phyloP scores from a whole-genome alignment of 2,888 invertebrate genomes.

The Ophonus ardosiacus region DNA sequence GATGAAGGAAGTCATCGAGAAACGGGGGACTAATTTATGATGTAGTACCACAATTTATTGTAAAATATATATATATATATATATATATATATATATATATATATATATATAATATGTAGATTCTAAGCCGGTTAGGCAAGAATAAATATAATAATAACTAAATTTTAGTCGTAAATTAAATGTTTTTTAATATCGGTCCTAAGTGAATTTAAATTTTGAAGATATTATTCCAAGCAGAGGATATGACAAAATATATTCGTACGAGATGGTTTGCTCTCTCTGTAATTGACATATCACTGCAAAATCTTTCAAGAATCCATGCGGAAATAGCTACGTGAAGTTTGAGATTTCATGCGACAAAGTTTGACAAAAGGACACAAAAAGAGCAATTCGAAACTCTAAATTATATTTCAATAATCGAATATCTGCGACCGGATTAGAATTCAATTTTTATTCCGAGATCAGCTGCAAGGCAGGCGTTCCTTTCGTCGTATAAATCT shows the following conservation, averaged over 20 bases:
- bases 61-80: too few species aligned
- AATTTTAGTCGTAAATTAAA: too few species aligned
- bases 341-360: slow-evolving; percentile 3
- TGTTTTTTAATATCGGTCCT: too few species aligned
- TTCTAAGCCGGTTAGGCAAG: too few species aligned
- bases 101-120: too few species aligned
- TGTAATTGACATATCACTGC: neutral
- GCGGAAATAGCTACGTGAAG: neutral
- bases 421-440: slow-evolving; percentile 31
- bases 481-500: slow-evolving; percentile 24
- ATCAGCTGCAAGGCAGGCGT: slow-evolving; percentile 11
- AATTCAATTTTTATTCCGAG: slow-evolving; percentile 43
- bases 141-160: too few species aligned
- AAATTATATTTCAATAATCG: slow-evolving; percentile 48
- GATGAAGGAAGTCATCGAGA: too few species aligned
- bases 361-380: slow-evolving; percentile 13
- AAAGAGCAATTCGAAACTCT: slow-evolving; percentile 39
- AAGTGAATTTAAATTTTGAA: too few species aligned
- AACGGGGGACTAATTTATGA: too few species aligned
- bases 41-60: too few species aligned
- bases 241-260: neutral
- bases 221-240: too few species aligned
- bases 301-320: neutral
- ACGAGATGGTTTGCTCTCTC: neutral
- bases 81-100: too few species aligned